These are phyloP conservation scores for Lepas anatifera DNA, from an alignment of 2,888 invertebrate species.

Conservation along the genomic window DNA sequence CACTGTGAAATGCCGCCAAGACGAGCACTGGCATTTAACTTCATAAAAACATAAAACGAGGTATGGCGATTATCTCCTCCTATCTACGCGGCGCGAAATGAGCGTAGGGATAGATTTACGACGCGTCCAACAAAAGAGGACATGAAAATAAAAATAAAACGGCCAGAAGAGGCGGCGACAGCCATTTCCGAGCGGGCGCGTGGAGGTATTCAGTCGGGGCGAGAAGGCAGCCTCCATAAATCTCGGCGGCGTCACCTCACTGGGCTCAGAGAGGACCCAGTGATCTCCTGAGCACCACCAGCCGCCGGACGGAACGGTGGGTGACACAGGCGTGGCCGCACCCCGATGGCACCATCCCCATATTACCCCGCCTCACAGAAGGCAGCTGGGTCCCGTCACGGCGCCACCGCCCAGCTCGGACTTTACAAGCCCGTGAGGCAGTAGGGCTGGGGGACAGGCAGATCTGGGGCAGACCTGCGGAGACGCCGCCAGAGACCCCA, in stretches of 20 bases:
- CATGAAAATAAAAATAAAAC: constrained; percentile 7
- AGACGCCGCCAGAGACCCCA: too few species aligned
- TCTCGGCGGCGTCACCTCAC: not conserved
- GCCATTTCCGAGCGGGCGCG: not conserved
- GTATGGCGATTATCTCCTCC: not conserved
- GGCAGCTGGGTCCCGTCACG: too few species aligned
- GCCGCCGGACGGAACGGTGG: too few species aligned
- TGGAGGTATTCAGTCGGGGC: not conserved
- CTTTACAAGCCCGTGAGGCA: too few species aligned
- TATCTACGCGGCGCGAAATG: not conserved
- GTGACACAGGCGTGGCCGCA: too few species aligned
- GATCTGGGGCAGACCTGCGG: too few species aligned
- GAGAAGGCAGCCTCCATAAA: not conserved
- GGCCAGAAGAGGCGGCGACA: not conserved
- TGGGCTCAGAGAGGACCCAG: not conserved
- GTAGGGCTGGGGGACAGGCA: too few species aligned
- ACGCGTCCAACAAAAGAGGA: not conserved
- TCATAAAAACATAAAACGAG: not conserved
- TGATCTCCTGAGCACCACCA: too few species aligned
- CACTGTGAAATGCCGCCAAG: too few species aligned
- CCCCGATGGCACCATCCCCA: too few species aligned
- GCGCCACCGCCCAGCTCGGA: too few species aligned
- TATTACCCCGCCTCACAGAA: too few species aligned
- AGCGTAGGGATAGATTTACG: not conserved
- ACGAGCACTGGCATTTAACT: not conserved